These are phyloP conservation scores for Morinoia aosen DNA, from an alignment of 2,888 invertebrate species.

Conservation along the genomic window DNA sequence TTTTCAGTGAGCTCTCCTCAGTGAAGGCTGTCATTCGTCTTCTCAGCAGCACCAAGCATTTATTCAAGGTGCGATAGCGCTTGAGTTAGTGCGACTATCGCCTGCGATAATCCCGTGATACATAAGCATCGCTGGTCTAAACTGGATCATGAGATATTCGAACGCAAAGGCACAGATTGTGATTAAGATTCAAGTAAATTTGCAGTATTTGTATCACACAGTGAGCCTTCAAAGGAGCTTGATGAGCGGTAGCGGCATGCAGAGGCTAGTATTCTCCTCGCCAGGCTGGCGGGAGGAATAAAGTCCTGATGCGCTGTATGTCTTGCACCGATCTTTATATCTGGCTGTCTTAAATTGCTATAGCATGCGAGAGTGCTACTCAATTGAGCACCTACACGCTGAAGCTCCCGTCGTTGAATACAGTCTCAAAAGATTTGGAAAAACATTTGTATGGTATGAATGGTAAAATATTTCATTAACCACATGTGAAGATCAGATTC, in stretches of 20 bases:
- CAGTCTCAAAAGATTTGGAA: background rate
- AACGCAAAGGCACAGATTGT: background rate
- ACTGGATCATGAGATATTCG: constrained; percentile 47
- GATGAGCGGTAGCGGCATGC: constrained; percentile 17
- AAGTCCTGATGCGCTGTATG: background rate
- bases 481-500: background rate
- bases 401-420: background rate
- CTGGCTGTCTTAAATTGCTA: background rate
- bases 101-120: constrained; percentile 31
- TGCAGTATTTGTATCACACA: background rate
- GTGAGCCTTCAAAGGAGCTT: background rate
- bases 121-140: constrained; percentile 29
- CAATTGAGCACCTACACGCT: background rate
- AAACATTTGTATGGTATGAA: background rate
- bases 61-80: constrained; percentile 22
- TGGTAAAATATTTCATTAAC: background rate
- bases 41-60: constrained; percentile 41
- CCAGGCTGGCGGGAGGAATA: background rate
- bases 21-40: constrained; percentile 41
- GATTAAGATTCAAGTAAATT: constrained; percentile 31
- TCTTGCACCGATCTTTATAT: background rate
- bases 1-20: background rate
- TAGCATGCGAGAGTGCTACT: background rate
- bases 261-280: background rate
- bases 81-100: constrained; percentile 49